Evolutionary conservation across 2,797 vertebrate species (phyloP).

Genomic region (Miichthys miiuy): DNA sequence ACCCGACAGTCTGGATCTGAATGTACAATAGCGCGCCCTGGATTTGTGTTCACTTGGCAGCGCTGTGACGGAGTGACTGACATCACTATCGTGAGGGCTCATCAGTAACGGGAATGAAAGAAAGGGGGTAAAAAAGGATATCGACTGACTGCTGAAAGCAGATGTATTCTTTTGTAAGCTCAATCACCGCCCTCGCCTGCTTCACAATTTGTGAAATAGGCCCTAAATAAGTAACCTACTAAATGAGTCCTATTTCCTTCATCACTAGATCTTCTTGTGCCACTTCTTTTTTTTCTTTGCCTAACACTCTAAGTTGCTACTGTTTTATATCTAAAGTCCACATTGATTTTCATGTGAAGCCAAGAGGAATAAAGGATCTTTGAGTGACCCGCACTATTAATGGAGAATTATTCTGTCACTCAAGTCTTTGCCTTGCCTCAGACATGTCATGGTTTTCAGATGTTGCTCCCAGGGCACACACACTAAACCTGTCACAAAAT

Average conservation of each 20-base stretch:
- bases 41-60: background rate
- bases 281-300: background rate
- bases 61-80: background rate
- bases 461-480: constrained; percentile 49
- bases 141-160: constrained; percentile 4
- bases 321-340: constrained; percentile 26
- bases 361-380: constrained; percentile 38
- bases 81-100: background rate
- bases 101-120: background rate
- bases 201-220: background rate
- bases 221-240: background rate
- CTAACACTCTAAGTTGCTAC: background rate
- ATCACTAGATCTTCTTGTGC: background rate
- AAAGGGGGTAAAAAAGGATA: background rate
- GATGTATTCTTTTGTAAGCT: background rate
- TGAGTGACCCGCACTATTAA: constrained; percentile 68
- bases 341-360: constrained; percentile 52
- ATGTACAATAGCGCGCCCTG: no score
- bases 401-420: constrained; percentile 77
- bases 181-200: background rate
- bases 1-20: no score
- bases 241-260: background rate
- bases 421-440: constrained; percentile 46
- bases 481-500: constrained; percentile 66
- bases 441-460: constrained; percentile 67